Evolutionary conservation across 2,113 vertebrate genomes (phyloP), one percentile per base, ranked within the genome.

Genomic region (Calyptomena viridis): DNA sequence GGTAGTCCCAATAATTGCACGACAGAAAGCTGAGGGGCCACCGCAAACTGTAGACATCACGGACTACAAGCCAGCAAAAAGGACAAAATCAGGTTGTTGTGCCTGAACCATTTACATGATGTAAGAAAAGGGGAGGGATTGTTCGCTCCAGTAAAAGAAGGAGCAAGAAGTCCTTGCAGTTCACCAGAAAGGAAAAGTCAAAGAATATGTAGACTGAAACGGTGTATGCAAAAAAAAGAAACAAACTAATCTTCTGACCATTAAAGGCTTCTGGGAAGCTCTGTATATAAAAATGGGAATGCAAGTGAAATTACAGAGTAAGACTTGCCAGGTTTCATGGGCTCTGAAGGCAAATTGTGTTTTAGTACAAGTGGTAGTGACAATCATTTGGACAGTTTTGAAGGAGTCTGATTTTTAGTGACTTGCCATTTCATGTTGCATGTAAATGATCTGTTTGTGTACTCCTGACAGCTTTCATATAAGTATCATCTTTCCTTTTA

Each of bases 1-100:
- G 98, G 98, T 99, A 53, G 98, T 99, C 84, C 99, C 99, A 0
- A 94, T 98, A 56, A 99, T 99, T 31, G 84, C 98, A 22, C 98
- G 96, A 93, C 99, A 99, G 94, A 98, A 98, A 60, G 97, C 97
- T 1, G 98, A 99, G 95, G 98, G 97, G 66, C 96, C 96, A 0
- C 94, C 97, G 0, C 98, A 98, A n/a, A 99, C 98, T 0, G 98
- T 99, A 63, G 98, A 99, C 60, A 98, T 99, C 64, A 95, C 98
- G 16, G 96, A 98, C 30, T 97, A 94, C 60, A 98, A 97, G 81
- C 97, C 95, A 2, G 86, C 79, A 22, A 94, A 96, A 92, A 96
- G 35, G 87, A 97, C 95, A 90, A 97, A 97, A 88, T 84, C 97
- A 16, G 95, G 97, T 84, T 98, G 98, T 71, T 98, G 98, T 60